Evolutionary conservation across 2,113 vertebrate genomes (phyloP).

Genomic region (Brachyistius frenatus): DNA sequence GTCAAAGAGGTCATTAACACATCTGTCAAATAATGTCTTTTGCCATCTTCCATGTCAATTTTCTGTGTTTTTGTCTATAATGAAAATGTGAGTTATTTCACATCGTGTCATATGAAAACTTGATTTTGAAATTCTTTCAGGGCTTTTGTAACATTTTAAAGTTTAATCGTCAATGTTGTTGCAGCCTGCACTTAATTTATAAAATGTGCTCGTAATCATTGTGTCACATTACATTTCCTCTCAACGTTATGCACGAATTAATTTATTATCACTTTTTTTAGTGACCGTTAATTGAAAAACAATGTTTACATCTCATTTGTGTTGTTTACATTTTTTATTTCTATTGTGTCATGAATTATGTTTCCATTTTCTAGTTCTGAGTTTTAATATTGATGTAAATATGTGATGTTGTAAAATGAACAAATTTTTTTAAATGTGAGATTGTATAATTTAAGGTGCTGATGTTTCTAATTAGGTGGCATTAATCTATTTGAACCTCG

Average conservation of each 20-base stretch:
- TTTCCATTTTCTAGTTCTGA: constrained; percentile 75
- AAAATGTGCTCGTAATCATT: constrained; percentile 25
- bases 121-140: constrained; percentile 39
- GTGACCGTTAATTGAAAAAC: constrained; percentile 24
- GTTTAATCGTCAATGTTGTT: constrained; percentile 20
- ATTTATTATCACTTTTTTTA: constrained; percentile 55
- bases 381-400: constrained; percentile 78
- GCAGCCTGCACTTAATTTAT: constrained; percentile 63
- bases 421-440: constrained; percentile 76
- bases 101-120: constrained; percentile 33
- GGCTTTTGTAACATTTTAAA: constrained; percentile 40
- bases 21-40: background rate
- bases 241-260: constrained; percentile 63
- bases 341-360: constrained; percentile 60
- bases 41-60: constrained; percentile 8
- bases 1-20: constrained; percentile 24
- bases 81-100: constrained; percentile 25
- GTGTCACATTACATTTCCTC: constrained; percentile 47
- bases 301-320: constrained; percentile 74
- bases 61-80: constrained; percentile 41
- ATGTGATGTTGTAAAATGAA: constrained; percentile 78
- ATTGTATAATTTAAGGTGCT: constrained; percentile 84
- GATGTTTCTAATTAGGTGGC: constrained; percentile 77
- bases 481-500: constrained; percentile 68
- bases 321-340: constrained; percentile 66